Conservation (phyloP, 2,797 vertebrate species). For the Coreius guichenoti region DNA sequence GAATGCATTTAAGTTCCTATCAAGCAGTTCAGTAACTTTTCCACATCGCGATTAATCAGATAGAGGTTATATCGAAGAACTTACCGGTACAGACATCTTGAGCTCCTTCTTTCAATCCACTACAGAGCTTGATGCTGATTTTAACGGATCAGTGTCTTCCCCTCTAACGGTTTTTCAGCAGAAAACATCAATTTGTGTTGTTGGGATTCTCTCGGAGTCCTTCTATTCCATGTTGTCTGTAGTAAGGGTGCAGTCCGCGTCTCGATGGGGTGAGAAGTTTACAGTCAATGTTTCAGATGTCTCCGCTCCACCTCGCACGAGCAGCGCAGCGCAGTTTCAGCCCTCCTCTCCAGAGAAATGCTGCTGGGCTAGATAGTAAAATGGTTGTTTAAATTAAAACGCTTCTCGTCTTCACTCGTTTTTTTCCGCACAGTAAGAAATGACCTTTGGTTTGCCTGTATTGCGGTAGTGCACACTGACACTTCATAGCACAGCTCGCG, state of each 20-base stretch:
- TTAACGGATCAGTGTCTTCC: conserved; percentile 36
- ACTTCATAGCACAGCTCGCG: conserved; percentile 48
- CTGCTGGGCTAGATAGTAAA: conserved; percentile 16
- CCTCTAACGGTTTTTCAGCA: conserved; percentile 50
- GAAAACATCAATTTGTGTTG: conserved; percentile 48
- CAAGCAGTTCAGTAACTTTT: conserved; percentile 30
- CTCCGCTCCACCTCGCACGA: conserved; percentile 53
- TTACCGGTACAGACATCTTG: conserved; percentile 81
- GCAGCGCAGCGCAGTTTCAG: conserved; percentile 27
- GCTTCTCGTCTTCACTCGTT: neutral
- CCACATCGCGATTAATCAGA: neutral
- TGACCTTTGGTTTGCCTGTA: conserved; percentile 13
- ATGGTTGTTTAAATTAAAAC: neutral
- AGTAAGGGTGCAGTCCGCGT: conserved; percentile 27
- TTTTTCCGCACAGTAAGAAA: neutral
- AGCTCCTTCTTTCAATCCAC: conserved; percentile 44
- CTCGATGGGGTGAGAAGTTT: conserved; percentile 46
- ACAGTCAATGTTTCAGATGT: conserved; percentile 42
- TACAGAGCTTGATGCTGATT: conserved; percentile 29
- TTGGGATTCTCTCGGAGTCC: conserved; percentile 51
- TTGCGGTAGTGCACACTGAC: conserved; percentile 47
- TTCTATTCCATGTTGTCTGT: conserved; percentile 61
- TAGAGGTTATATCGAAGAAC: conserved; percentile 57
- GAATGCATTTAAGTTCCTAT: neutral
- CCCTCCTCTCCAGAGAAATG: conserved; percentile 26